phyloP scores from a whole-genome alignment of 2,797 vertebrate genomes.

The Anguilla pacifica region DNA sequence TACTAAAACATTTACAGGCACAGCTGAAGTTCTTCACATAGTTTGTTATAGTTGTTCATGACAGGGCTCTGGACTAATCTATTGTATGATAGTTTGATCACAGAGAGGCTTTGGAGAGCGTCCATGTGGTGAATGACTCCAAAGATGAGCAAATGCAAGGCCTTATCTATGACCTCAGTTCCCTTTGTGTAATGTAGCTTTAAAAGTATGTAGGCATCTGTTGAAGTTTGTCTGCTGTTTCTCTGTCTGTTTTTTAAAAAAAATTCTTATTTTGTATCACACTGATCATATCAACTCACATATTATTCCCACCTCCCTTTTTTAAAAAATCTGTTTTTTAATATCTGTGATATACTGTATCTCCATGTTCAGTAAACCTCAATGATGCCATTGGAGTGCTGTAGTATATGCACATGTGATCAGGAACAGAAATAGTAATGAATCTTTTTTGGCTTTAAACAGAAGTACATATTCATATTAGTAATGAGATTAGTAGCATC shows the following conservation, averaged over 20 bases:
- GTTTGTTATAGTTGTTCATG: slow-evolving; percentile 29
- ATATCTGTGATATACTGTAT: neutral
- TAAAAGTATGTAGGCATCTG: neutral
- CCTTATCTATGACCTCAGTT: neutral
- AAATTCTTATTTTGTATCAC: neutral
- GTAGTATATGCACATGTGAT: neutral
- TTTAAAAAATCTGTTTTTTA: neutral
- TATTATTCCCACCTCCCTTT: neutral
- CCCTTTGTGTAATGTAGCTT: neutral
- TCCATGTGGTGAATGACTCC: slow-evolving; percentile 5
- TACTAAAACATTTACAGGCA: slow-evolving; percentile 19
- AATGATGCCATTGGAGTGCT: neutral
- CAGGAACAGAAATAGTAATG: neutral
- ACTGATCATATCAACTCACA: neutral
- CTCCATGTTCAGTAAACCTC: neutral
- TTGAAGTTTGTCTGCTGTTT: neutral
- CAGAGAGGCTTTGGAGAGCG: slow-evolving; percentile 21
- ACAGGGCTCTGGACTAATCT: slow-evolving; percentile 27
- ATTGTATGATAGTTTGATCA: slow-evolving; percentile 19
- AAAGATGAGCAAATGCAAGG: neutral
- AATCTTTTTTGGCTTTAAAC: neutral
- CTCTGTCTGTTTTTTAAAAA: no score
- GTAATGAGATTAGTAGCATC: neutral
- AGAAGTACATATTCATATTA: neutral
- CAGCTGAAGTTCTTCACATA: slow-evolving; percentile 18